Percentiles rank a stretch among this genome's conserved stretches.
phyloP scores from a whole-genome alignment of 2,113 vertebrate genomes.

The Boulengeromyrus knoepffleri region DNA sequence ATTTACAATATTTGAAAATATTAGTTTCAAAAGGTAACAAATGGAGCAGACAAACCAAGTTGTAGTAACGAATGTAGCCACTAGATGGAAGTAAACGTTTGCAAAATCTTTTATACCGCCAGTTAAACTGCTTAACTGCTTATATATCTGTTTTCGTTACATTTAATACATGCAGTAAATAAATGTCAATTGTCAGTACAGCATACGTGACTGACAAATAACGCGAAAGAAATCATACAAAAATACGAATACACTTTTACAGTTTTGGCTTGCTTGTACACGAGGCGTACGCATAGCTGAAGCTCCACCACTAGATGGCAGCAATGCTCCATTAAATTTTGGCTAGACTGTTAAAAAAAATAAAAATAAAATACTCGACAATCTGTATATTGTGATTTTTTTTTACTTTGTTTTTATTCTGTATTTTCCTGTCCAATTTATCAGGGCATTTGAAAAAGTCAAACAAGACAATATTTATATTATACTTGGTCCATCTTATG shows the following conservation, averaged over 20 bases:
- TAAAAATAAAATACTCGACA: neutral
- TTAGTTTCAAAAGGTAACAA: neutral
- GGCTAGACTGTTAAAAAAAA: neutral
- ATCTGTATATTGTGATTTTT: neutral
- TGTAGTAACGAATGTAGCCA: neutral
- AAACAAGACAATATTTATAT: neutral
- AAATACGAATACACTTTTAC: neutral
- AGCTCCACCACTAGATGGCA: conserved; percentile 23
- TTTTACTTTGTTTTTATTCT: neutral
- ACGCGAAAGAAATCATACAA: neutral
- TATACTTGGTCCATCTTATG: neutral
- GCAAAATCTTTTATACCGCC: neutral
- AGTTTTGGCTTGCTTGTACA: neutral
- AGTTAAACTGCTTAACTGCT: neutral
- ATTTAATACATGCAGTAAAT: neutral
- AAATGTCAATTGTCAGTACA: neutral
- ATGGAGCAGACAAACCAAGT: neutral
- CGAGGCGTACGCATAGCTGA: neutral
- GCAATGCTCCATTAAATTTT: neutral
- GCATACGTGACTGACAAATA: neutral
- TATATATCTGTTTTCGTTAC: neutral
- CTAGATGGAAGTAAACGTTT: neutral
- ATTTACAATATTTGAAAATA: neutral
- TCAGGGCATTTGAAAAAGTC: neutral
- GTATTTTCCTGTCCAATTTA: neutral